phyloP scores from a whole-genome alignment of 2,797 vertebrate genomes.

The Tenualosa thibaudeaui region DNA sequence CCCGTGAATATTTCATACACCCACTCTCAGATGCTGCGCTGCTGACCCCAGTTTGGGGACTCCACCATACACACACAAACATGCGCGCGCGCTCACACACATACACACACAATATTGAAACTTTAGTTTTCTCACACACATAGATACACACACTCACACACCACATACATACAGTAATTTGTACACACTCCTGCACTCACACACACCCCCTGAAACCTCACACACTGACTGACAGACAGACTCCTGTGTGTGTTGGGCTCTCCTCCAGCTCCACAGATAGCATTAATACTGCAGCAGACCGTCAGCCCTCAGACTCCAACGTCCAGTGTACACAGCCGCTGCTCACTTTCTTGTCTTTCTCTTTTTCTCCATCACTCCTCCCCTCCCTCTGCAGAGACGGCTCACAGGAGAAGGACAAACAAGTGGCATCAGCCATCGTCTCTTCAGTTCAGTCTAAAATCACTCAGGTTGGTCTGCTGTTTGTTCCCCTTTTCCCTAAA shows the following conservation, averaged over 20 bases:
- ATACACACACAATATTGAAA: background rate
- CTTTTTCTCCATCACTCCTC: conserved; percentile 30
- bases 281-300: conserved; percentile 62
- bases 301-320: background rate
- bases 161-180: background rate
- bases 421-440: conserved; percentile 90
- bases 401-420: conserved; percentile 94
- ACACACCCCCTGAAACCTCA: background rate
- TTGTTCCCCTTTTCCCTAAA: background rate
- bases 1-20: conserved; percentile 50
- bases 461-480: conserved; percentile 85
- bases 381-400: conserved; percentile 74
- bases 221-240: background rate
- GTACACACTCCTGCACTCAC: background rate
- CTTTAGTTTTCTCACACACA: background rate
- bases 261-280: conserved; percentile 49
- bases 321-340: background rate
- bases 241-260: background rate
- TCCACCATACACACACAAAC: background rate
- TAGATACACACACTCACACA: background rate
- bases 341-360: background rate
- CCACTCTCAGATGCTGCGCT: conserved; percentile 32
- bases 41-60: conserved; percentile 32
- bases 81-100: background rate
- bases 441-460: conserved; percentile 98